A percentile compares a stretch with the other conserved stretches of the same genome.
phyloP scores from a whole-genome alignment of 2,888 invertebrate species.

The Leucania comma region DNA sequence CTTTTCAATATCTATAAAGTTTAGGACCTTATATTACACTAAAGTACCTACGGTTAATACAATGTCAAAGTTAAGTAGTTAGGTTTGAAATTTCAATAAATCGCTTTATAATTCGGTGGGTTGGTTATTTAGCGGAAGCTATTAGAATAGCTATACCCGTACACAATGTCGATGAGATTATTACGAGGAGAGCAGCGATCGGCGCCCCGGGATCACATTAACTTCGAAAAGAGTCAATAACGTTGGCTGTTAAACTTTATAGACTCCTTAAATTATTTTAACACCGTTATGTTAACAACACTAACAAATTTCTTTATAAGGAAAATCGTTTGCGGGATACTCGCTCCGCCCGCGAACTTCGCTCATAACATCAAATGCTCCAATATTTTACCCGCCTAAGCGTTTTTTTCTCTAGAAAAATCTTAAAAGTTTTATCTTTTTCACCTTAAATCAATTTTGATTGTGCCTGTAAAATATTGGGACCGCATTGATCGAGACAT shows the following conservation, averaged over 20 bases:
- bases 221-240: slow-evolving; percentile 82
- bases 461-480: slow-evolving; percentile 59
- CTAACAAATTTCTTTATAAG: slow-evolving; percentile 83
- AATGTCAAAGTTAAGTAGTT: slow-evolving; percentile 20
- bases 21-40: neutral
- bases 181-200: slow-evolving; percentile 76
- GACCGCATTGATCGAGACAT: slow-evolving; percentile 45
- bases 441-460: slow-evolving; percentile 66
- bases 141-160: slow-evolving; percentile 76
- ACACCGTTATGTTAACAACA: slow-evolving; percentile 83
- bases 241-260: slow-evolving; percentile 85
- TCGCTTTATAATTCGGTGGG: slow-evolving; percentile 53
- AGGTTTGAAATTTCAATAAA: slow-evolving; percentile 47
- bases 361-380: slow-evolving; percentile 77
- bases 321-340: slow-evolving; percentile 75
- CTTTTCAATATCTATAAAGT: neutral
- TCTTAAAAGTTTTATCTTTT: slow-evolving; percentile 67
- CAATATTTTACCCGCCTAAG: slow-evolving; percentile 75
- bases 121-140: slow-evolving; percentile 65
- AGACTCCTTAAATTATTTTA: slow-evolving; percentile 85
- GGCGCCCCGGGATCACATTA: slow-evolving; percentile 80
- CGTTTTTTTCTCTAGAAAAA: slow-evolving; percentile 66
- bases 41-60: slow-evolving; percentile 5
- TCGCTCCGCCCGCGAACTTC: slow-evolving; percentile 71
- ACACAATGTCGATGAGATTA: slow-evolving; percentile 81